Conservation (phyloP, 2,797 vertebrate species). For the Gouania willdenowi region DNA sequence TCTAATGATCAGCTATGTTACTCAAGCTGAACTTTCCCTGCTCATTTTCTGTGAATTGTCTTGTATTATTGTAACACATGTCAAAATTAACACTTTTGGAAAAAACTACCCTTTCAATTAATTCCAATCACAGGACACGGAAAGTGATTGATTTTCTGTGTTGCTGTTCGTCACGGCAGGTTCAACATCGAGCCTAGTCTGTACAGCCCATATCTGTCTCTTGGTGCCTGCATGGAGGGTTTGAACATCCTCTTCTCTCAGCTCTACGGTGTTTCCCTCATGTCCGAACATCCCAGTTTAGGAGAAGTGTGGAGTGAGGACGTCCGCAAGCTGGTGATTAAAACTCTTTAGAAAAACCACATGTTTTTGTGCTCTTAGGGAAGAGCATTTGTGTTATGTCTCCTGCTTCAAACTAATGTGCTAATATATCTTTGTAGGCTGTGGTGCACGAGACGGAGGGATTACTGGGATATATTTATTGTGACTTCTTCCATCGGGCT, state of each 20-base stretch:
- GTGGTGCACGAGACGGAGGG: constrained; percentile 95
- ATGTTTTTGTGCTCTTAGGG: neutral
- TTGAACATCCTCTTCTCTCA: constrained; percentile 86
- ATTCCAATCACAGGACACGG: too few relatives aligned
- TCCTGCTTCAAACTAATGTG: too few relatives aligned
- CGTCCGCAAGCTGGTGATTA: constrained; percentile 87
- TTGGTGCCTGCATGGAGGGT: constrained; percentile 96
- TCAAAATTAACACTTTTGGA: too few relatives aligned
- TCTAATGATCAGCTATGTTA: too few relatives aligned
- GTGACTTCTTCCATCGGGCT: constrained; percentile 92
- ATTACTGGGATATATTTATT: constrained; percentile 94
- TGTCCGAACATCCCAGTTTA: constrained; percentile 81
- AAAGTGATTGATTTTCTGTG: too few relatives aligned
- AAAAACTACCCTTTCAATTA: too few relatives aligned
- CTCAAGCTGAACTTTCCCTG: too few relatives aligned
- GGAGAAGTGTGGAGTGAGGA: constrained; percentile 96
- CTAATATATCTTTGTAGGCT: constrained; percentile 71
- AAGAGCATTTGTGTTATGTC: constrained; percentile 7
- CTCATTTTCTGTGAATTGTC: too few relatives aligned
- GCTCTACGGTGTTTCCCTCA: constrained; percentile 87
- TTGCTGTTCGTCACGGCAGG: constrained; percentile 63
- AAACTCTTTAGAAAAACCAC: too few relatives aligned
- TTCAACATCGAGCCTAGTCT: constrained; percentile 94
- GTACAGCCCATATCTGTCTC: constrained; percentile 92
- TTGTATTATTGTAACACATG: too few relatives aligned